These are phyloP conservation scores for Siniperca scherzeri DNA, from an alignment of 2,797 vertebrate species.

Conservation along the genomic window DNA sequence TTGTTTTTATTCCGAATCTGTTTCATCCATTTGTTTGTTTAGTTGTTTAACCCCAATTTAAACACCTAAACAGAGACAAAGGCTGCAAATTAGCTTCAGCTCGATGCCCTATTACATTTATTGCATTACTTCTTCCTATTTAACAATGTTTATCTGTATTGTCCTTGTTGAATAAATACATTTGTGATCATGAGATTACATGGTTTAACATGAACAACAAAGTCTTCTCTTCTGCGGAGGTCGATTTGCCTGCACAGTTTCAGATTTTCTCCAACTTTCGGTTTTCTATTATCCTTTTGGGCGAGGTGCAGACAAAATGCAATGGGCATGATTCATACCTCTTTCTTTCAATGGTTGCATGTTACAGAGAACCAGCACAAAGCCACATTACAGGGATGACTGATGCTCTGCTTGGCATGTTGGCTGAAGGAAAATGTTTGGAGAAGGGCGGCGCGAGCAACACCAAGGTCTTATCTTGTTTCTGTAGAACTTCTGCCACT, in stretches of 20 bases:
- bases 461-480: constrained; percentile 73
- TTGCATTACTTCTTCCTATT: background rate
- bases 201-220: constrained; percentile 3
- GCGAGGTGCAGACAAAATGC: constrained; percentile 11
- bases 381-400: constrained; percentile 59
- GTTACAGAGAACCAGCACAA: constrained; percentile 28
- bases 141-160: constrained; percentile 3
- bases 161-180: background rate
- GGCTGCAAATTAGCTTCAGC: background rate
- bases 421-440: constrained; percentile 70
- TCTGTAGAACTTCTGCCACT: constrained; percentile 56
- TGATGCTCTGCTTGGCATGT: constrained; percentile 63
- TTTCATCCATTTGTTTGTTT: background rate
- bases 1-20: background rate
- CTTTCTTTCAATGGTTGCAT: constrained; percentile 20
- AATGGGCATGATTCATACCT: constrained; percentile 38
- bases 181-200: background rate
- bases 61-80: background rate
- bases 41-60: background rate
- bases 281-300: constrained; percentile 34
- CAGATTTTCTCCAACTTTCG: background rate
- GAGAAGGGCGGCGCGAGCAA: constrained; percentile 65
- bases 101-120: background rate
- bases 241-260: background rate
- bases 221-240: background rate